These are phyloP conservation scores for Phanerotoma sp. DNA, from an alignment of 2,888 invertebrate genomes.

Conservation along the genomic window DNA sequence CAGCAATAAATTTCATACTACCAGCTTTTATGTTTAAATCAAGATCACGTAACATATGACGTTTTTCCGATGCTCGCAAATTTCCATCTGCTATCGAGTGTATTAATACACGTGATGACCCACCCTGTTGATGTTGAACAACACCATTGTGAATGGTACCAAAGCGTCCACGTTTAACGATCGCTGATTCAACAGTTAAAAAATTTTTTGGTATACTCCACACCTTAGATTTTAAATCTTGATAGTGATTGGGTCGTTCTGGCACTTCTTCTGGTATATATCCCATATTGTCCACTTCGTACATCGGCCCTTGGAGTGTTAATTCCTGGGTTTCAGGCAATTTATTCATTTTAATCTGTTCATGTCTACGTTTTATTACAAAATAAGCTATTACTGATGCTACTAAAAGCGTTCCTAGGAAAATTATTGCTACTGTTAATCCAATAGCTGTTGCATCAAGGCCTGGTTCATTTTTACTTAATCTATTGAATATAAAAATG, in stretches of 20 bases:
- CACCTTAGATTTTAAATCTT: conserved; percentile 73
- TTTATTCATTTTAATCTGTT: conserved; percentile 59
- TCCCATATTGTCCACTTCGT: conserved; percentile 79
- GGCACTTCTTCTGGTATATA: conserved; percentile 73
- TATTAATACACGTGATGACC: conserved; percentile 62
- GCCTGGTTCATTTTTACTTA: not conserved
- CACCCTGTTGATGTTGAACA: conserved; percentile 64
- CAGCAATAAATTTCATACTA: conserved; percentile 71
- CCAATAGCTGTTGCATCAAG: conserved; percentile 44
- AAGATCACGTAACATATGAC: conserved; percentile 68
- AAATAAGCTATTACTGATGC: conserved; percentile 67
- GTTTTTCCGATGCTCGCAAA: conserved; percentile 61
- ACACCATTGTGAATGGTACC: conserved; percentile 75
- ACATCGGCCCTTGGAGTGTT: conserved; percentile 76
- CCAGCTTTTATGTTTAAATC: conserved; percentile 71
- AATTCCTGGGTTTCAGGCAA: conserved; percentile 67
- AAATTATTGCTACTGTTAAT: conserved; percentile 69
- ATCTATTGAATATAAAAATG: conserved; percentile 16
- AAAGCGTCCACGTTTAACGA: conserved; percentile 74
- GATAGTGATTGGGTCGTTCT: conserved; percentile 69
- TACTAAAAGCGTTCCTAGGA: conserved; percentile 68
- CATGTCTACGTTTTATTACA: conserved; percentile 58
- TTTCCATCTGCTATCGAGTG: conserved; percentile 68
- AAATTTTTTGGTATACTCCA: conserved; percentile 74
- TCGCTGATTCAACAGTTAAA: conserved; percentile 70